Conservation (phyloP, 2,797 vertebrate genomes). For the Luscinia luscinia region DNA sequence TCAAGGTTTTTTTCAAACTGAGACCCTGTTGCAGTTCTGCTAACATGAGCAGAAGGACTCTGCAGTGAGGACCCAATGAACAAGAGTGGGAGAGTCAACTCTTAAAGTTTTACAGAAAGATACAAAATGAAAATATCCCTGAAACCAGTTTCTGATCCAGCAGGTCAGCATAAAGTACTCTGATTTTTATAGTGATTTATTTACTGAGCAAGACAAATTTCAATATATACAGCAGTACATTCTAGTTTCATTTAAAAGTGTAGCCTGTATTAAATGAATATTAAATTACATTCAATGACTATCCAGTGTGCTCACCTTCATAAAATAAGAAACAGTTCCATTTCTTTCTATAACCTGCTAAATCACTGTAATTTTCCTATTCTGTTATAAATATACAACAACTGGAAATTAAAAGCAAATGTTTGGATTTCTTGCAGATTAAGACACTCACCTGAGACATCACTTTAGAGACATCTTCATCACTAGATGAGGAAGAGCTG, state of each 20-base stretch:
- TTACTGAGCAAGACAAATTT: not conserved
- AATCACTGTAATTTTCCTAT: not conserved
- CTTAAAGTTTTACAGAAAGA: not conserved
- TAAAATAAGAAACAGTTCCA: not conserved
- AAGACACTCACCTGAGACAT: not conserved
- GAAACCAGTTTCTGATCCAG: not conserved
- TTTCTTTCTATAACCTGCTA: not conserved
- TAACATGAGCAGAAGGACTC: not conserved
- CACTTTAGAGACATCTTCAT: not conserved
- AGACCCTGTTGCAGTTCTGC: not conserved
- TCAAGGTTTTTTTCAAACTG: not conserved
- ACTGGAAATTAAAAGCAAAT: not conserved
- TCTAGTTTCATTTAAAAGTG: not conserved
- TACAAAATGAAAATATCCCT: not conserved
- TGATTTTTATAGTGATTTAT: not conserved
- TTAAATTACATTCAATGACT: not conserved
- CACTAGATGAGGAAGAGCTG: conserved; percentile 9
- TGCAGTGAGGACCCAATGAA: not conserved
- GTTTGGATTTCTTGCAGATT: not conserved
- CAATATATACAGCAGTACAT: not conserved
- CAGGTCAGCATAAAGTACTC: not conserved
- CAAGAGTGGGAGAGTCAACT: not conserved
- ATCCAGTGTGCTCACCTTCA: not conserved
- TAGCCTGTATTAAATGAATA: not conserved
- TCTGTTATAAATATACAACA: not conserved